Conservation (phyloP, 92 coral and sea anemone genomes). For the Pocillopora meandrina region DNA sequence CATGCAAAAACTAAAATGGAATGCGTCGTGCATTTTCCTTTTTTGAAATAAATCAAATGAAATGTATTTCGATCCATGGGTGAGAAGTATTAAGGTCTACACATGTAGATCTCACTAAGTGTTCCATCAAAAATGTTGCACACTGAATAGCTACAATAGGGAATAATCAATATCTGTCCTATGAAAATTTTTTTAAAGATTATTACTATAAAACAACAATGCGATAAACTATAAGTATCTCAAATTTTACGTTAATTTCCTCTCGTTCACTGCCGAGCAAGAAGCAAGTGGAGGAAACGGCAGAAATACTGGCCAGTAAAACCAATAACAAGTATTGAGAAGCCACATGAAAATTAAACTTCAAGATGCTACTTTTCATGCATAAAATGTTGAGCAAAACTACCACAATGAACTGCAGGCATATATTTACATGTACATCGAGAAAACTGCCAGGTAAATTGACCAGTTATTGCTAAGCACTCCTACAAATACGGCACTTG, state of each 20-base stretch:
- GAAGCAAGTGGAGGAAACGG: not conserved
- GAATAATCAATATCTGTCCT: too few species aligned
- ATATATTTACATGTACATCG: not conserved
- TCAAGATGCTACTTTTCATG: not conserved
- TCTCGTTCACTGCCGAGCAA: not conserved
- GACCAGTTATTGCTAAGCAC: not conserved
- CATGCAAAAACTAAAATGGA: too few species aligned
- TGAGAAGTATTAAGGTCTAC: too few species aligned
- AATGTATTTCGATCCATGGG: too few species aligned
- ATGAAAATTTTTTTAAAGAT: too few species aligned
- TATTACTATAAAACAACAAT: too few species aligned
- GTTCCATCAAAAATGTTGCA: too few species aligned
- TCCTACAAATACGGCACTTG: not conserved
- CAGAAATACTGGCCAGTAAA: not conserved
- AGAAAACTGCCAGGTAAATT: not conserved
- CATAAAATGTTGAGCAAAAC: not conserved
- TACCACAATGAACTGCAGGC: not conserved
- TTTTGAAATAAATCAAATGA: too few species aligned
- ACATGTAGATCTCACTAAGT: too few species aligned
- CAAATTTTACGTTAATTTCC: not conserved
- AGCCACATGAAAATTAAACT: not conserved
- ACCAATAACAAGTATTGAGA: not conserved
- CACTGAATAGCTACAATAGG: too few species aligned
- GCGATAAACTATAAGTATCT: not conserved
- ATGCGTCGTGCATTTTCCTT: too few species aligned